These are phyloP conservation scores for Eurosta solidaginis DNA, from an alignment of 1,140 invertebrate species.

Conservation along the genomic window DNA sequence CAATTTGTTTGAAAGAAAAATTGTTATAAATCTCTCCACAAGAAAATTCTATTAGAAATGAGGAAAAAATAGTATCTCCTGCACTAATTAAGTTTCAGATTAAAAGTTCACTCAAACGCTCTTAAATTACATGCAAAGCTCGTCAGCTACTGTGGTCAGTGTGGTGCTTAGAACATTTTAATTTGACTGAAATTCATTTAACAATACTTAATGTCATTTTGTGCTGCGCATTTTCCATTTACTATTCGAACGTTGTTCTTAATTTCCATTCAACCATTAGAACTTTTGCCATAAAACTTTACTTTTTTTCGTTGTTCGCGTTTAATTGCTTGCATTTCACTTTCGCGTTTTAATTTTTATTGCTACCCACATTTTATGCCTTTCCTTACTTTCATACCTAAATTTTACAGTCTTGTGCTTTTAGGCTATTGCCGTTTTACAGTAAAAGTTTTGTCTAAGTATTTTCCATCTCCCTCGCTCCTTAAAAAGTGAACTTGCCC, in stretches of 20 bases:
- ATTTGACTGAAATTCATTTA: not conserved
- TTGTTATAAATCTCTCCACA: no score
- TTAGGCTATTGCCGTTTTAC: not conserved
- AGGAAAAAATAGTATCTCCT: not conserved
- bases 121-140: not conserved
- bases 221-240: not conserved
- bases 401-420: not conserved
- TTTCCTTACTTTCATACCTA: not conserved
- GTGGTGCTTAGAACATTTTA: not conserved
- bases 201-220: slow-evolving; percentile 9
- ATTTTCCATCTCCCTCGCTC: not conserved
- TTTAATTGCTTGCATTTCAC: not conserved
- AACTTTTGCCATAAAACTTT: not conserved
- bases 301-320: not conserved
- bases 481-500: no score
- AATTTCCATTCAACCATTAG: not conserved
- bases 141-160: not conserved
- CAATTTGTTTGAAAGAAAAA: no score
- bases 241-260: not conserved
- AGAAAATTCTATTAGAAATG: not conserved
- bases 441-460: no score
- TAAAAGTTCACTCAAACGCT: not conserved
- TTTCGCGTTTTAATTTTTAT: slow-evolving; percentile 1
- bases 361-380: not conserved
- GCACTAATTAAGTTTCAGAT: not conserved